Evolutionary conservation across 1,140 invertebrate species (phyloP).

Genomic region (Drosophila oshimai): DNA sequence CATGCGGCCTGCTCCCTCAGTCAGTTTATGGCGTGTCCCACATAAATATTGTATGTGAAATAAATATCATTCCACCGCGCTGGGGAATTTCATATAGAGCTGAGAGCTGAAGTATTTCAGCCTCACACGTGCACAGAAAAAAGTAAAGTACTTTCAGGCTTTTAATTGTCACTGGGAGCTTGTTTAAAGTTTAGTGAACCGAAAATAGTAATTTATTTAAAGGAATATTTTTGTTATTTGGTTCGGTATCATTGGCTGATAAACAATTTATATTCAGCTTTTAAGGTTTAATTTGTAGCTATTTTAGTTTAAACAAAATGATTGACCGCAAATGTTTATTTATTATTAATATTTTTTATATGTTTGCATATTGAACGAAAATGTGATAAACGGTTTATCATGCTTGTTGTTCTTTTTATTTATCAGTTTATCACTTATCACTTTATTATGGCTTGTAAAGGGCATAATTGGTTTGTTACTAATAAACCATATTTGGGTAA

Average conservation of each 20-base stretch:
- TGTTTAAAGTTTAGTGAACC: not conserved
- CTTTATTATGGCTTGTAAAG: too few species aligned
- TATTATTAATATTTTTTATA: too few species aligned
- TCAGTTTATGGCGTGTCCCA: slow-evolving; percentile 38
- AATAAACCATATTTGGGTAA: too few species aligned
- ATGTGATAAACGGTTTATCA: too few species aligned
- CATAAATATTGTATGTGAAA: slow-evolving; percentile 54
- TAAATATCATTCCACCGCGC: slow-evolving; percentile 36
- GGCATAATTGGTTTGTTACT: too few species aligned
- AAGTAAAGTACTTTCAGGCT: not conserved
- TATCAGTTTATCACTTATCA: too few species aligned
- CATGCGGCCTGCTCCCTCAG: slow-evolving; percentile 24
- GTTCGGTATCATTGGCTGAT: not conserved
- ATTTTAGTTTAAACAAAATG: too few species aligned
- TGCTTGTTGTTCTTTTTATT: too few species aligned
- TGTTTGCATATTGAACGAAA: too few species aligned
- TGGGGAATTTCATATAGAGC: slow-evolving; percentile 2
- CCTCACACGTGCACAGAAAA: slow-evolving; percentile 1
- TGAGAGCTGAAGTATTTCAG: slow-evolving; percentile 19
- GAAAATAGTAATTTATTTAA: not conserved
- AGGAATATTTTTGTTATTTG: not conserved
- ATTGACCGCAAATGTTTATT: too few species aligned
- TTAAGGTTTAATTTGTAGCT: too few species aligned
- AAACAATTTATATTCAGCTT: too few species aligned
- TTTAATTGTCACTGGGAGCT: not conserved